Base-by-base conservation (phyloP, 2,888 invertebrate species). In the Hedya salicella region DNA sequence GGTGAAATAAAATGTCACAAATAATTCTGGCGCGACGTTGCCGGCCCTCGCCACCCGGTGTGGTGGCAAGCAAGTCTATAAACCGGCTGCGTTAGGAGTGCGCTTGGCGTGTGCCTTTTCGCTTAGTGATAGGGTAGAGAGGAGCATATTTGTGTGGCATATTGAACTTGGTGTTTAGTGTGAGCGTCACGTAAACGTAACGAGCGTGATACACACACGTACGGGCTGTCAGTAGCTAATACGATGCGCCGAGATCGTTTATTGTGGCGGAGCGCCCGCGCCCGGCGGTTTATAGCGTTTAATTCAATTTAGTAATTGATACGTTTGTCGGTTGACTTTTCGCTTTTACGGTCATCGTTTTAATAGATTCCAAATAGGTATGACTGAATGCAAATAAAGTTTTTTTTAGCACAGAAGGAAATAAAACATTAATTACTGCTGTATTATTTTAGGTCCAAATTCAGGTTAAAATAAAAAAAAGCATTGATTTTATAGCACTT, bases 271-370 rank as follows among this genome's bases (percentile, higher is more conserved):
- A 78, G 85, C 84, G 66, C 68, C 66, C 64, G 85, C 82, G 81
- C 79, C 86, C 85, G 86, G 84, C 88, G 88, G 87, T 83, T 89
- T 89, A 87, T 86, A 86, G 84, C 89, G 89, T 86, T 91, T 91
- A 91, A 91, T 91, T 91, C 89, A 91, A 91, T 91, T 91, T 89
- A 87, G 90, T 91, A 90, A 91, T 91, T 91, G 90, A 91, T 90
- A 90, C 86, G 85, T 88, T 88, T 86, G 86, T 85, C 82, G 84
- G 83, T 82, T 80, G 81, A 81, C 81, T 85, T 85, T 77, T 79
- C 76, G 73, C 77, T 79, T 80, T 80, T 74, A 73, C 75, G 70
- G 71, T 73, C 66, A 72, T 70, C 71, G 71, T 71, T 75, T 63
- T 50, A 62, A 67, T 67, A 57, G 49, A 36, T 49, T 62, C 52